Percentiles rank a stretch among this genome's conserved stretches.
These are phyloP conservation scores for Apomyelois bistriatella DNA, from an alignment of 2,888 invertebrate genomes.

Conservation along the genomic window DNA sequence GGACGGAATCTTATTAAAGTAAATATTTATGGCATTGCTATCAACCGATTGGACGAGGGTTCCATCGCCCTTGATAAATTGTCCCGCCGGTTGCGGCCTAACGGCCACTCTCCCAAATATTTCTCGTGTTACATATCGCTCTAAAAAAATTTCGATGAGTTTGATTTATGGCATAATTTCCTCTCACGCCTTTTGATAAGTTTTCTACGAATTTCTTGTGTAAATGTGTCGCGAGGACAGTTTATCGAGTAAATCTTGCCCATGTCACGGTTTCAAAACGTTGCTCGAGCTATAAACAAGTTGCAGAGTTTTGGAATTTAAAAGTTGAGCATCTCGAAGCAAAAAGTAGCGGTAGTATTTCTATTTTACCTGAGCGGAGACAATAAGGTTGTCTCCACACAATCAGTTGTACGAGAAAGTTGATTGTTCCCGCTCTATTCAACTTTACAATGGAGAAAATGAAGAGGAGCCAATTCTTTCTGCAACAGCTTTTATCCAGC, in stretches of 20 bases:
- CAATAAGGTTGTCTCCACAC: conserved; percentile 72
- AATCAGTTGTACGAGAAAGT: conserved; percentile 68
- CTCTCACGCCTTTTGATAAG: conserved; percentile 56
- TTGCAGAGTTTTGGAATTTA: conserved; percentile 55
- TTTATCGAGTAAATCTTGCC: conserved; percentile 30
- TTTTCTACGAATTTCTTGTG: conserved; percentile 36
- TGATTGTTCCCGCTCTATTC: conserved; percentile 73
- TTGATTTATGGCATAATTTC: conserved; percentile 68
- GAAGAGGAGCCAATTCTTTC: conserved; percentile 73
- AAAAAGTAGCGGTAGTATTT: conserved; percentile 59
- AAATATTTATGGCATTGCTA: conserved; percentile 78
- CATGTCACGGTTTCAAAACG: conserved; percentile 39
- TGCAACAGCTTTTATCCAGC: conserved; percentile 63
- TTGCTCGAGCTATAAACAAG: conserved; percentile 44
- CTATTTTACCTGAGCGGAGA: conserved; percentile 70
- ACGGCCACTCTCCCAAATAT: conserved; percentile 63
- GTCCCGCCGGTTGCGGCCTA: conserved; percentile 65
- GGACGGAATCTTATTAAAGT: conserved; percentile 78
- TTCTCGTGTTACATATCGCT: conserved; percentile 61
- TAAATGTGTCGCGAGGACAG: conserved; percentile 32
- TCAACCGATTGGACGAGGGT: conserved; percentile 77
- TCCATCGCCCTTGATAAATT: conserved; percentile 73
- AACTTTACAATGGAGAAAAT: conserved; percentile 76
- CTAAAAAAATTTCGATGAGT: conserved; percentile 55
- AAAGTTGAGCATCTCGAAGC: conserved; percentile 65